Base-by-base conservation (phyloP, 1,140 invertebrate species). In the Drosophila leontia region DNA sequence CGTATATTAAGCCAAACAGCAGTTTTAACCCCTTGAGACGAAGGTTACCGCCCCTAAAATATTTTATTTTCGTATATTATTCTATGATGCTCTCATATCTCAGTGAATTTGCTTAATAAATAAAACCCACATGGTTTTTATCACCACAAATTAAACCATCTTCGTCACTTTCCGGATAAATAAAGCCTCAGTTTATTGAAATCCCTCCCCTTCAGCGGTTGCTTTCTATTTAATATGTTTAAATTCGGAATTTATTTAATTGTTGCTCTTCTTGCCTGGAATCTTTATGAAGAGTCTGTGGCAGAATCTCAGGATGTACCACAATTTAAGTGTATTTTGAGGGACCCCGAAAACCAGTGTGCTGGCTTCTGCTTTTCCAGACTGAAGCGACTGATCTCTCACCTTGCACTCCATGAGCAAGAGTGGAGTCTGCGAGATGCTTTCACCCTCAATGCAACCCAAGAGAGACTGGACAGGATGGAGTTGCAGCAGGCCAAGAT, bases 381-480 rank as follows among this genome's bases (percentile, higher is more conserved):
- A n/a, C 15, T 50, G 15, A 50, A n/a, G 8, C 0, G 1, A 3
- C 15, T 50, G 8, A 50, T 29, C 26, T 11, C 1, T 11, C 15
- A 29, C 4, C 13, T 50, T 1, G 47, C 2, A 11, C 47, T 29
- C 3, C 4, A 29, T 50, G 47, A 29, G 15, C 47, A n/a, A 4
- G 26, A 32, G 15, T 50, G 48, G 48, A 50, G 48, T 13, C 3
- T 50, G 5, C 8, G n/a, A 9, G 26, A 51, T 51, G 15, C 15
- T 17, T 51, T 11, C 29, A 51, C 48, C n/a, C 3, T 51, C 9
- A 50, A 50, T 2, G 26, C 15, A 32, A 32, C 15, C 29, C 26
- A 50, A 15, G 48, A 50, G 26, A 17, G 48, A 50, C 15, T 50
- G 8, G 48, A 32, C 15, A 50, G 26, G 48, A 17, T 50, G 48